phyloP scores from a whole-genome alignment of 2,888 invertebrate species.

The Ormyrus rosae region DNA sequence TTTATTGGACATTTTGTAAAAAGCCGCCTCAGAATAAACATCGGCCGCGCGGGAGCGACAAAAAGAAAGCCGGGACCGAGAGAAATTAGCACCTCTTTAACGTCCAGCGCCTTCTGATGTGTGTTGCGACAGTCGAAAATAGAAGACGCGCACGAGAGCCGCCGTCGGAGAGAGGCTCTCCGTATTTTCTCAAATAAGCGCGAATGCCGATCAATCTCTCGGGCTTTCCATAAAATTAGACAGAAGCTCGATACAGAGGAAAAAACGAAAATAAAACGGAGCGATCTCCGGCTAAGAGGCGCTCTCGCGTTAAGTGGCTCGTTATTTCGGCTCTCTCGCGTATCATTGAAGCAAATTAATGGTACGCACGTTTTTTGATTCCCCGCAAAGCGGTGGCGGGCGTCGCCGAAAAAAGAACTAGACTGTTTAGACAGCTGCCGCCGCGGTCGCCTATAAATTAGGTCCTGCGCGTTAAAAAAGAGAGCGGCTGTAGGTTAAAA shows the following conservation, averaged over 20 bases:
- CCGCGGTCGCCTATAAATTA: slow-evolving; percentile 53
- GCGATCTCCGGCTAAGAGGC: not conserved
- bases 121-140: not conserved
- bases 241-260: not conserved
- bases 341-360: slow-evolving; percentile 44
- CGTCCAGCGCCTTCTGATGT: not conserved
- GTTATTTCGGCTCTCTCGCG: slow-evolving; percentile 26
- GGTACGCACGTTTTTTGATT: slow-evolving; percentile 29
- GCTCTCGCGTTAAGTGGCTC: slow-evolving; percentile 39
- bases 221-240: slow-evolving; percentile 27
- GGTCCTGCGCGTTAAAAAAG: slow-evolving; percentile 31
- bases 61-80: slow-evolving; percentile 11
- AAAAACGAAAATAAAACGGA: slow-evolving; percentile 28
- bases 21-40: not conserved
- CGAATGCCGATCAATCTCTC: slow-evolving; percentile 34
- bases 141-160: slow-evolving; percentile 1
- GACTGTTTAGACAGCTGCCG: slow-evolving; percentile 53
- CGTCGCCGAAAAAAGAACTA: slow-evolving; percentile 36
- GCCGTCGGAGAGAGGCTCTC: too few species aligned
- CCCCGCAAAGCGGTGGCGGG: not conserved
- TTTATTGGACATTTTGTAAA: too few species aligned
- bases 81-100: slow-evolving; percentile 37
- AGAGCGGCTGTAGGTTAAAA: slow-evolving; percentile 17
- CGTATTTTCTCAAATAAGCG: slow-evolving; percentile 18
- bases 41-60: not conserved